Base-by-base conservation (phyloP, 2,797 vertebrate genomes). In the Sternarchorhynchus goeldii region DNA sequence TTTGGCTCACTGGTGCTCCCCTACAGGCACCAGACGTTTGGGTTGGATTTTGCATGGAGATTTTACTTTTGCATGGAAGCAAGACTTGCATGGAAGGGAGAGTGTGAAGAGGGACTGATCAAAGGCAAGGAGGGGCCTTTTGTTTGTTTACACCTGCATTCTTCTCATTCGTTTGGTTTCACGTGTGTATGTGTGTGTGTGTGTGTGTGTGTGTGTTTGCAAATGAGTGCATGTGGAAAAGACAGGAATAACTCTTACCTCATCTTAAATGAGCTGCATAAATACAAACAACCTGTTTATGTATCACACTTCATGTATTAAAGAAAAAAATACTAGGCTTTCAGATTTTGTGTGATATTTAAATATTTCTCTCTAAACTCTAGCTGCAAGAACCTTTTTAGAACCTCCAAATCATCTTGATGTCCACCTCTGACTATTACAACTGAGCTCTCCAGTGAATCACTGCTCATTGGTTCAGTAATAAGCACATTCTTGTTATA, bases 401-500 rank as follows among this genome's bases (percentile, higher is more conserved):
- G 18, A 39, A 39, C 76, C 59, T 31, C 60, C 60, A 31, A 14
- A 64, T 50, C 16, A 36, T 65, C 50, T 59, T 39, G 36, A 53
- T 58, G 14, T 75, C 59, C 69, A n/a, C 20, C 21, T n/a, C 32
- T 55, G 50, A n/a, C 17, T n/a, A 34, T 31, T 70, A 56, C 4
- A 57, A 16, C 12, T 62, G 58, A 70, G 58, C 58, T 75, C 58
- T 63, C 45, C 56, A 14, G 32, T 17, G 18, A 8, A 62, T 64
- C 57, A 4, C 12, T 45, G 45, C 45, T 45, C 16, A 4, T 10
- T 39, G 25, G 62, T 31, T 72, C 21, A 73, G 53, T 34, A 71
- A 74, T 74, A 39, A 67, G 67, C 50, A 67, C 85, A 83, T 70
- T 85, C 77, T 75, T 77, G 55, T 71, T 83, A 80, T 77, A 58